phyloP scores from a whole-genome alignment of 64 coral and sea anemone species.

The Actinia tenebrosa region DNA sequence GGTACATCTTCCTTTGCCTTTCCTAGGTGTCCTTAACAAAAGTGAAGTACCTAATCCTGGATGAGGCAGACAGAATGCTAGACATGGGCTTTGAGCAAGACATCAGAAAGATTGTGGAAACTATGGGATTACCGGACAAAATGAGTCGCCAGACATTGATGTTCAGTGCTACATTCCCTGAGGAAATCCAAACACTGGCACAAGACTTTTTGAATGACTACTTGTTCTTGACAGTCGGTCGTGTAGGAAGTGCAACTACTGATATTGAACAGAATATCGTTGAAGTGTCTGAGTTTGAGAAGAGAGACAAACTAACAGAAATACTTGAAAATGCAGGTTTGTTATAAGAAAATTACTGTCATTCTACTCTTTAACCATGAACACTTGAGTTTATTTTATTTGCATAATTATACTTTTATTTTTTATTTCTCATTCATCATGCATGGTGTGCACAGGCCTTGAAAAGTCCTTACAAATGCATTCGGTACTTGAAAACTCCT shows the following conservation, averaged over 20 bases:
- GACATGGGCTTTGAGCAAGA: conserved; percentile 95
- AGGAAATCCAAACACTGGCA: conserved; percentile 91
- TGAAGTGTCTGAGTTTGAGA: conserved; percentile 86
- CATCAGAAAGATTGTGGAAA: conserved; percentile 74
- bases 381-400: too few species aligned
- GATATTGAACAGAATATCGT: conserved; percentile 92
- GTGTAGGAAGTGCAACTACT: conserved; percentile 90
- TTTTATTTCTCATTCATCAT: too few species aligned
- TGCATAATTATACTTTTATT: too few species aligned
- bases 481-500: too few species aligned
- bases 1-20: neutral
- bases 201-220: conserved; percentile 97
- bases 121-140: conserved; percentile 61
- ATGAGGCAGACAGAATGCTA: conserved; percentile 96
- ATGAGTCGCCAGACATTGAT: conserved; percentile 81
- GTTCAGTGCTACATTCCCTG: conserved; percentile 99
- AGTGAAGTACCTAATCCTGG: conserved; percentile 84
- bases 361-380: too few species aligned
- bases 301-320: conserved; percentile 82
- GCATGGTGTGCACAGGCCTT: too few species aligned
- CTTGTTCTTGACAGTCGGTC: conserved; percentile 90
- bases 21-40: conserved; percentile 61
- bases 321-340: conserved; percentile 81
- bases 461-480: too few species aligned
- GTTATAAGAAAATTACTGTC: neutral